Evolutionary conservation across 2,888 invertebrate species (phyloP), one percentile per base, ranked within the genome.

Genomic region (Campoplex nolae): DNA sequence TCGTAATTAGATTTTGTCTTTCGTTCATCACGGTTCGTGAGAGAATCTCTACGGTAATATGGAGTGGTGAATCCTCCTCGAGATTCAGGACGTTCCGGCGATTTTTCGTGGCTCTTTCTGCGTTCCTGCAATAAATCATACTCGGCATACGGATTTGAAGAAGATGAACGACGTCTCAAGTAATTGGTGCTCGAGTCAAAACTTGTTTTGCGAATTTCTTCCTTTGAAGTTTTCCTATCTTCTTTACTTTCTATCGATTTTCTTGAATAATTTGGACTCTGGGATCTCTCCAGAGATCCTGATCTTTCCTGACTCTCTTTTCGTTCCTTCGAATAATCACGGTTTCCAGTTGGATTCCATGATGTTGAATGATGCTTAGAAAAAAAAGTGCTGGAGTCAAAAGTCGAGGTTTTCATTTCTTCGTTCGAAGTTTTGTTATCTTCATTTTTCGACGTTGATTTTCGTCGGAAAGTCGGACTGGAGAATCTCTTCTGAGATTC

Each of bases 371-470:
- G 62, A 32, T 35, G 70, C 3, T 62, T 58, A 2, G 58, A 35
- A 8, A 74, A 79, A 71, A 48, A 79, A 67, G 85, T 35, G 18
- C 58, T 54, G 77, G 89, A 78, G 73, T 87, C 54, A 38, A 54
- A 42, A 65, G 68, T 45, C 75, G 32, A 58, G 9, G 35, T 73
- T 62, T 51, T 62, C n/a, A 6, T 62, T 38, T 35, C 56, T 42
- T 48, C 45, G 32, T 16, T 56, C 28, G 1, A 38, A 42, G 51
- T 51, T 65, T 73, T 51, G n/a, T 8, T 9, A 9, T 42, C 48
- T 42, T 54, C 56, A 16, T 73, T 73, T 62, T 71, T 79, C 51
- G 58, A 32, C 1, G 18, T 73, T n/a, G 81, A 81, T 42, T 76
- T 73, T 73, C 48, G 42, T 1, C 71, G 83, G n/a, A 42, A 28